Conservation (phyloP, 2,888 invertebrate genomes). For the Cantharis rustica region DNA sequence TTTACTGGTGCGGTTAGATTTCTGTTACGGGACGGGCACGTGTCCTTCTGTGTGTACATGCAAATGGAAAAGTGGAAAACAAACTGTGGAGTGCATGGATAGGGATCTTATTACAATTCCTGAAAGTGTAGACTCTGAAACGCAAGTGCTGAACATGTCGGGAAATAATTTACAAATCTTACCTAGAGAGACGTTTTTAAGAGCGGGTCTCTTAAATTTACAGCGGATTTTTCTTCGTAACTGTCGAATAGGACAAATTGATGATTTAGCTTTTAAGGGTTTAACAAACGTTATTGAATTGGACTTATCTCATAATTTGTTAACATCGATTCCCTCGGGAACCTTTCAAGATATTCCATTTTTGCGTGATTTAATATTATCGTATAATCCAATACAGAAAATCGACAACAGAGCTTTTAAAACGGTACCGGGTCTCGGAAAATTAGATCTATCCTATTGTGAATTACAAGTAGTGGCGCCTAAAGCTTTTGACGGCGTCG, state of each 20-base stretch:
- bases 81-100: conserved; percentile 88
- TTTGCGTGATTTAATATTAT: conserved; percentile 78
- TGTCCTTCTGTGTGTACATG: conserved; percentile 83
- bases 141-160: conserved; percentile 89
- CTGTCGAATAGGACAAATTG: conserved; percentile 85
- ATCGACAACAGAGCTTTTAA: conserved; percentile 77
- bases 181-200: conserved; percentile 80
- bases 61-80: conserved; percentile 94
- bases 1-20: conserved; percentile 36
- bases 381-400: conserved; percentile 81
- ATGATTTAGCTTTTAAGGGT: conserved; percentile 81
- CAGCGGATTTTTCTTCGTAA: conserved; percentile 84
- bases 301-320: conserved; percentile 83
- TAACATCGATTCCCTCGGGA: conserved; percentile 78
- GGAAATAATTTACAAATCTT: conserved; percentile 85
- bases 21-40: conserved; percentile 59
- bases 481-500: conserved; percentile 76
- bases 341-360: conserved; percentile 82
- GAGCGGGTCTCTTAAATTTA: conserved; percentile 81
- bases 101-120: conserved; percentile 83
- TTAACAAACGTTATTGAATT: conserved; percentile 88
- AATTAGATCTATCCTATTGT: conserved; percentile 83
- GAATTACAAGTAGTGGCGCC: conserved; percentile 79
- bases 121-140: conserved; percentile 82
- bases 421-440: conserved; percentile 76